Evolutionary conservation across 2,888 invertebrate species (phyloP).

Genomic region (Stenichneumon culpator): DNA sequence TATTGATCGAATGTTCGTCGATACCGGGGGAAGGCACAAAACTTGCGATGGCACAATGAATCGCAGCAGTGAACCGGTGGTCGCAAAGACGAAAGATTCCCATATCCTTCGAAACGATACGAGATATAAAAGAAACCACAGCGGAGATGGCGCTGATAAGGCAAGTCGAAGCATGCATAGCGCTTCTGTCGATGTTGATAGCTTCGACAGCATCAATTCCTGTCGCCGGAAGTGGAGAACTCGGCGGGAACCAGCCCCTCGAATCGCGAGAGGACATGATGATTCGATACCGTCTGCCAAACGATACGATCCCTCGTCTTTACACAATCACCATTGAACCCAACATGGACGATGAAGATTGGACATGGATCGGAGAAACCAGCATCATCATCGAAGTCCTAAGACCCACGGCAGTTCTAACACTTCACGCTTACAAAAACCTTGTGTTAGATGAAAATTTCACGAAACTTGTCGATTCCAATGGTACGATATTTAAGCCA

Average conservation of each 20-base stretch:
- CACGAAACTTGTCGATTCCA: constrained; percentile 53
- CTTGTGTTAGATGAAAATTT: constrained; percentile 63
- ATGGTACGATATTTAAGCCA: constrained; percentile 55
- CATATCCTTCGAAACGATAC: constrained; percentile 4
- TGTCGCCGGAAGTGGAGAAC: neutral
- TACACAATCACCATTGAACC: constrained; percentile 86
- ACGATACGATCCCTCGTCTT: constrained; percentile 85
- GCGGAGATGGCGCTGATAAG: neutral
- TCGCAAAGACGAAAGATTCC: neutral
- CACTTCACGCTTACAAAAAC: constrained; percentile 58
- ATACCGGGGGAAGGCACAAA: neutral
- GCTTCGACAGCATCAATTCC: constrained; percentile 18
- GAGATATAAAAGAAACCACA: neutral
- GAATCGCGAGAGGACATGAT: constrained; percentile 37
- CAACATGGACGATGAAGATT: constrained; percentile 83
- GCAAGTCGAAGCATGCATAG: neutral
- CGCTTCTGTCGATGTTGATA: constrained; percentile 9
- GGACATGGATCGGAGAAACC: constrained; percentile 71
- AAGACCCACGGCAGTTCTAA: constrained; percentile 54
- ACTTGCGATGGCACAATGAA: neutral
- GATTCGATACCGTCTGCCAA: constrained; percentile 86
- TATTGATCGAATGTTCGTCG: neutral
- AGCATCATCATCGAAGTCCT: constrained; percentile 68
- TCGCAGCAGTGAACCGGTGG: neutral
- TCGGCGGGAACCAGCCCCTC: neutral